Evolutionary conservation across 2,797 vertebrate species (phyloP), one percentile per base, ranked within the genome.

Genomic region (Austrolebias charrua): DNA sequence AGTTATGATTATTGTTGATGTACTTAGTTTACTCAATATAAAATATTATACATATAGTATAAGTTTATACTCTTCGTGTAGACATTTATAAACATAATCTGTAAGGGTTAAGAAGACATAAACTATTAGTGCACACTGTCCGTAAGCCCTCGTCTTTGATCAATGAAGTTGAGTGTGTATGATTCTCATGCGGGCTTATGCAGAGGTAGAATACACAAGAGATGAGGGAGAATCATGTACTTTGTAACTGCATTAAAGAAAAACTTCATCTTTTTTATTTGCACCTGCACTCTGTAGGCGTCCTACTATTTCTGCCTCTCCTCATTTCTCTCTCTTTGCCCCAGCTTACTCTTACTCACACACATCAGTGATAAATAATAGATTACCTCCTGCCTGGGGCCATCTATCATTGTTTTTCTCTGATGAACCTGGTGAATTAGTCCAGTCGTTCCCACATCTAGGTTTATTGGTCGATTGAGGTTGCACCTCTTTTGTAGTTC

Each of bases 341-440:
- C 78, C 64, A 31, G 50, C 67, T 69, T 71, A 79, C 73, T 44
- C 43, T 66, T 75, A 53, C 62, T 63, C 73, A 43, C 66, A 63
- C 63, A 55, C 29, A 2, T 60, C 57, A 38, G 20, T 28, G 72
- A 73, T 87, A 73, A 82, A 86, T 89, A 82, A 89, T 85, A 78
- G 81, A 90, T 89, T 62, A 51, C 53, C 72, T 71, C 64, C 72
- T 69, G 75, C 74, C 75, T 61, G 55, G 29, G 71, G 60, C 68
- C 81, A 82, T 87, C 75, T 71, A 79, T 89, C 84, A 81, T 58
- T 45, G 73, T 73, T n/a, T 80, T 61, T 80, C 76, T 76, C 64
- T 65, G 78, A 82, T 58, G 8, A 69, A 71, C 73, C 67, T 70
- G 75, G 82, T 73, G 85, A 64, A 70, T 66, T 57, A 9, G 55